Conservation (phyloP, 2,888 invertebrate genomes). For the Trypoxylon attenuatum region DNA sequence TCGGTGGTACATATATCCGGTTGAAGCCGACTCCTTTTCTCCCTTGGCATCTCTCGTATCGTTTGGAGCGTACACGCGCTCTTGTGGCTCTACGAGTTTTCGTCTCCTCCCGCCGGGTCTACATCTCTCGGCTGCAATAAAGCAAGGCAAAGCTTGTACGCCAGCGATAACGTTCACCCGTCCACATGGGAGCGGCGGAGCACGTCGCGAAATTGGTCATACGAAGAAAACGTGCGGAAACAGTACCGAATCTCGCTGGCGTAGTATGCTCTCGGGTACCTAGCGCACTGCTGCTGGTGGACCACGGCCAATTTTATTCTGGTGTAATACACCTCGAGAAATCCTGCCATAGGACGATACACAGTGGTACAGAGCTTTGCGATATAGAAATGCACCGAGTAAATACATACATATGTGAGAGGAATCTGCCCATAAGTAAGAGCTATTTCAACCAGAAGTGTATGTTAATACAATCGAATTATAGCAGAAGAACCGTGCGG, state of each 20-base stretch:
- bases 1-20: too few species aligned
- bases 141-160: conserved; percentile 24
- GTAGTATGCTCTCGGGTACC: too few species aligned
- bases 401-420: too few species aligned
- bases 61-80: neutral
- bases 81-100: neutral
- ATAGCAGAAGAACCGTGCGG: too few species aligned
- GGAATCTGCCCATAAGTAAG: too few species aligned
- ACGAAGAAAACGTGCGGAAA: conserved; percentile 16
- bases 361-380: neutral
- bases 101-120: neutral
- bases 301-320: conserved; percentile 47
- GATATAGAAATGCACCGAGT: too few species aligned
- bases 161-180: conserved; percentile 17
- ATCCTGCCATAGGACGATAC: too few species aligned
- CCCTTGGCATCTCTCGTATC: too few species aligned
- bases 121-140: conserved; percentile 37
- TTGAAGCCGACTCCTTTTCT: too few species aligned
- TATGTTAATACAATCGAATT: too few species aligned
- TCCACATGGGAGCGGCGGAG: conserved; percentile 24
- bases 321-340: conserved; percentile 27
- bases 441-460: too few species aligned
- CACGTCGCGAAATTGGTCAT: conserved; percentile 45
- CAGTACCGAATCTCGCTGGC: conserved; percentile 41
- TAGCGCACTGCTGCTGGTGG: neutral